Conservation (phyloP, 2,113 vertebrate genomes). For the Pagrus major region DNA sequence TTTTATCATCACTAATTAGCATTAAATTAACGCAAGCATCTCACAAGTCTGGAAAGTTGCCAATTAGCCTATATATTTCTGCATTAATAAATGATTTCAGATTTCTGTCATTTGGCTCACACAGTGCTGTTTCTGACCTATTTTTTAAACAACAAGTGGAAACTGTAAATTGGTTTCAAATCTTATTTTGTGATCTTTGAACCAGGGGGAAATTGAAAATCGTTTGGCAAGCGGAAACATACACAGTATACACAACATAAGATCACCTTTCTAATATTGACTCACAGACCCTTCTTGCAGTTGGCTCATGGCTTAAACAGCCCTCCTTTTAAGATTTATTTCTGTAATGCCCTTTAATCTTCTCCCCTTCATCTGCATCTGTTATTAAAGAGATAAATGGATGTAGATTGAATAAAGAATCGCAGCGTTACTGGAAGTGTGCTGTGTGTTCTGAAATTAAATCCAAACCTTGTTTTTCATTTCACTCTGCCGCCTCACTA, state of each 20-base stretch:
- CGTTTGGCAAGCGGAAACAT: slow-evolving; percentile 33
- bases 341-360: slow-evolving; percentile 21
- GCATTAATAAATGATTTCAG: slow-evolving; percentile 49
- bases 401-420: slow-evolving; percentile 22
- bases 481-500: slow-evolving; percentile 12
- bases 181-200: slow-evolving; percentile 62
- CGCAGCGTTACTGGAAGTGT: not conserved
- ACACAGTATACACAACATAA: slow-evolving; percentile 28
- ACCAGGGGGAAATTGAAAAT: slow-evolving; percentile 53
- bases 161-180: slow-evolving; percentile 59
- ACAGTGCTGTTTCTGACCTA: slow-evolving; percentile 32
- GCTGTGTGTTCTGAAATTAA: not conserved
- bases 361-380: slow-evolving; percentile 33
- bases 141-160: slow-evolving; percentile 55
- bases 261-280: slow-evolving; percentile 40
- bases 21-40: slow-evolving; percentile 44
- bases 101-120: slow-evolving; percentile 23
- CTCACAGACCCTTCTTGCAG: not conserved
- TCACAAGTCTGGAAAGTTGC: slow-evolving; percentile 40
- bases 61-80: slow-evolving; percentile 54
- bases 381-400: slow-evolving; percentile 34
- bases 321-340: slow-evolving; percentile 4
- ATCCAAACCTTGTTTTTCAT: slow-evolving; percentile 39
- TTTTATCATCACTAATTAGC: slow-evolving; percentile 46
- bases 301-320: slow-evolving; percentile 35